Percentiles rank a stretch among this genome's conserved stretches.
Conservation (phyloP, 1,140 invertebrate genomes). For the Coelopa frigida region DNA sequence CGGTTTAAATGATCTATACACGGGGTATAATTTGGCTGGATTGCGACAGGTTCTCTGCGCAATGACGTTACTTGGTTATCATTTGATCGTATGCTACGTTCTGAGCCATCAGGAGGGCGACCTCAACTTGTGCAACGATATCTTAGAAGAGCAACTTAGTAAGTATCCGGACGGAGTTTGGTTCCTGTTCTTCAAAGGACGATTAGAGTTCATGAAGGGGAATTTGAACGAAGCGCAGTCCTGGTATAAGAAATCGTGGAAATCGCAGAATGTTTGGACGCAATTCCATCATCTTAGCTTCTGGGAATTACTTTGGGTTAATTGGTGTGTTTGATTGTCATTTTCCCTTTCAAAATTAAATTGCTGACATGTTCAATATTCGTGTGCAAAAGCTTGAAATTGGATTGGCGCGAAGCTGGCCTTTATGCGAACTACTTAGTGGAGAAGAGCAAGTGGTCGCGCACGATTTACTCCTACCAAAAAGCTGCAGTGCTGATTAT, state of each 20-base stretch:
- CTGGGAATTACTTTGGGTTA: constrained; percentile 92
- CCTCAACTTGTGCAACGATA: constrained; percentile 63
- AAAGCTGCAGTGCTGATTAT: constrained; percentile 71
- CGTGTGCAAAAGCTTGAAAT: no score
- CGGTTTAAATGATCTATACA: constrained; percentile 68
- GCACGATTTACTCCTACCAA: constrained; percentile 84
- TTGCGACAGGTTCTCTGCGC: constrained; percentile 79
- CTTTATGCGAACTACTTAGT: constrained; percentile 65
- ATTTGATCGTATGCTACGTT: constrained; percentile 77
- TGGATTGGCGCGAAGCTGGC: constrained; percentile 64
- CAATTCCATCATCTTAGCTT: constrained; percentile 94
- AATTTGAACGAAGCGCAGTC: constrained; percentile 66
- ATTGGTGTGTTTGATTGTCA: constrained; percentile 53
- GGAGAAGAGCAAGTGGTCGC: constrained; percentile 82
- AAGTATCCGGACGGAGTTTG: constrained; percentile 79
- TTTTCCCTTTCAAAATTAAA: constrained; percentile 5
- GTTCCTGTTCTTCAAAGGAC: constrained; percentile 86
- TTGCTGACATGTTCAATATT: constrained; percentile 35
- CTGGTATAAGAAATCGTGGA: constrained; percentile 78
- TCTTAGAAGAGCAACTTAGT: constrained; percentile 60
- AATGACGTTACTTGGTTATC: constrained; percentile 74
- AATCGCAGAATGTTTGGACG: constrained; percentile 78
- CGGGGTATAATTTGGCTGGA: constrained; percentile 63
- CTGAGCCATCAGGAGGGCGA: constrained; percentile 74
- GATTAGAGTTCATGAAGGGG: constrained; percentile 75